phyloP scores from a whole-genome alignment of 2,113 vertebrate species.

The Thunnus thynnus region DNA sequence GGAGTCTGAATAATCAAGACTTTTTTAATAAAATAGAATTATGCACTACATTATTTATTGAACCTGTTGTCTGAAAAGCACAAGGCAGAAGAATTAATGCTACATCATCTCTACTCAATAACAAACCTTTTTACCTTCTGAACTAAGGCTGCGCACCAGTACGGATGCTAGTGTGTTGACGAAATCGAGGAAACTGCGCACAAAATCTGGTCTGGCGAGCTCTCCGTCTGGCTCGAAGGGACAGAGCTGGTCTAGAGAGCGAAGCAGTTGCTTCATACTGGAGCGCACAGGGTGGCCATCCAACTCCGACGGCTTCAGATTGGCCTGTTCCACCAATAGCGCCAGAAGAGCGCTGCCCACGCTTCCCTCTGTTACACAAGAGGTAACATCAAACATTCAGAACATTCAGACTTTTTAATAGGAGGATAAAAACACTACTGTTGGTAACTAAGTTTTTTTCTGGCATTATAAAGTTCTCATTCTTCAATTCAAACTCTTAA shows the following conservation, averaged over 20 bases:
- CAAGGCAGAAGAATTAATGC: not conserved
- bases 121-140: constrained; percentile 82
- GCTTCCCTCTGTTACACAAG: constrained; percentile 76
- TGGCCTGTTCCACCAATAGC: constrained; percentile 88
- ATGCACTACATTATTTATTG: not conserved
- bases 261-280: constrained; percentile 90
- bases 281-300: constrained; percentile 88
- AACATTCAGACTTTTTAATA: not conserved
- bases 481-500: too few species aligned
- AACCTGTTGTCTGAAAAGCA: not conserved
- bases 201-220: constrained; percentile 81
- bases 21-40: not conserved
- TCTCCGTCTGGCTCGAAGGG: constrained; percentile 74
- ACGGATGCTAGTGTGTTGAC: constrained; percentile 89
- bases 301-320: constrained; percentile 87
- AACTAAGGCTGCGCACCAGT: constrained; percentile 88
- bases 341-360: constrained; percentile 82
- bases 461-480: too few species aligned
- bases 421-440: not conserved
- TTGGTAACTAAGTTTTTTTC: too few species aligned
- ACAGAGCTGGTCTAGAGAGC: constrained; percentile 85
- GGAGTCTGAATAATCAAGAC: not conserved
- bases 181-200: constrained; percentile 90
- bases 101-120: not conserved
- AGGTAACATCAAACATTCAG: not conserved